A percentile compares a stretch with the other conserved stretches of the same genome.
phyloP scores from a whole-genome alignment of 2,888 invertebrate species.

The Caenorhabditis sulstoni region DNA sequence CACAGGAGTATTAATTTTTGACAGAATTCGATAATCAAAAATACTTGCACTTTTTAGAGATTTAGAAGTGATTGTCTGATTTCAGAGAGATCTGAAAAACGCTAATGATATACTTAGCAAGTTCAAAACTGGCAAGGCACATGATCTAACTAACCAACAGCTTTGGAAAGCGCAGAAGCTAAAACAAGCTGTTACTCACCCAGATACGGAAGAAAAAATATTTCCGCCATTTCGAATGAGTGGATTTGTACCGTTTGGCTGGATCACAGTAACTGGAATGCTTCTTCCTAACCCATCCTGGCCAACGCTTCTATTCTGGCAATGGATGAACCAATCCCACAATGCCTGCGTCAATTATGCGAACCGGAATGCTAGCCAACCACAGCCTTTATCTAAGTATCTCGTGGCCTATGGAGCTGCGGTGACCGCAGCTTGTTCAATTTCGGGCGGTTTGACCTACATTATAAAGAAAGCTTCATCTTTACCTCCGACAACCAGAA shows the following conservation, averaged over 20 bases:
- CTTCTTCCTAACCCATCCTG: conserved; percentile 82
- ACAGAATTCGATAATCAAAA: no score
- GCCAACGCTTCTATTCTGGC: conserved; percentile 82
- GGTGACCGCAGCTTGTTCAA: conserved; percentile 81
- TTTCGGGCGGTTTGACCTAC: conserved; percentile 69
- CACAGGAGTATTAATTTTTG: no score
- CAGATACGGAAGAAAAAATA: conserved; percentile 82
- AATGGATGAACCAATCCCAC: conserved; percentile 83
- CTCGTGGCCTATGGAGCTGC: conserved; percentile 82
- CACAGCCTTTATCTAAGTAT: conserved; percentile 81
- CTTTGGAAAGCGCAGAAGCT: conserved; percentile 83
- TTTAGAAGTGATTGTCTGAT: no score
- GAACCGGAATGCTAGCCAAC: conserved; percentile 83
- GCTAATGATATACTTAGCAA: conserved; percentile 81
- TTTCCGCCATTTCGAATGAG: conserved; percentile 83
- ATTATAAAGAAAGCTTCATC: conserved; percentile 64
- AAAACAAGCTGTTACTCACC: conserved; percentile 80
- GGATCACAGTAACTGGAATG: conserved; percentile 82
- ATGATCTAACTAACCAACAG: conserved; percentile 35
- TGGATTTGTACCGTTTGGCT: conserved; percentile 83
- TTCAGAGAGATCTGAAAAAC: conserved; percentile 80
- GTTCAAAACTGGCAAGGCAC: conserved; percentile 23
- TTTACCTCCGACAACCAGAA: conserved; percentile 80
- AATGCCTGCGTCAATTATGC: conserved; percentile 83
- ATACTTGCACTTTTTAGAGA: no score